Base-by-base conservation (phyloP, 2,888 invertebrate genomes). In the Eueremaeus valkanovi region DNA sequence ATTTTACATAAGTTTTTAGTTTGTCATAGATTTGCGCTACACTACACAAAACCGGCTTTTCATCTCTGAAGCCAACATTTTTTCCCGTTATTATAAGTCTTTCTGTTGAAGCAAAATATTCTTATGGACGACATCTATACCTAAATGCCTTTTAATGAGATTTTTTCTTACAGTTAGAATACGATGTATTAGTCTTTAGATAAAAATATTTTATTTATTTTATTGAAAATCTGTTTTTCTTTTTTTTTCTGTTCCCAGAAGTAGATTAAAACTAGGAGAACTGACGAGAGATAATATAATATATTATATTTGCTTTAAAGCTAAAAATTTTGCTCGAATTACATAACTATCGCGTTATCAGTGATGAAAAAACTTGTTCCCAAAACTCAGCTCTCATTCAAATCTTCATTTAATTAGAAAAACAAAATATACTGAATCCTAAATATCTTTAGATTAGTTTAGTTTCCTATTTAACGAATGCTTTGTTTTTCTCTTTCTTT, bases 401-500 rank as follows among this genome's bases (percentile, higher is more conserved):
- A 70, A 70, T 70, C 70, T 45, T 24, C 16, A 27, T 42, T 70
- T 70, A 42, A 42, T 70, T 70, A 42, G 27, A 70, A 70, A 70
- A 45, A 40, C 40, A 66, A 70, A 70, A 66, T 66, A 33, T 33
- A 36, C 21, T 36, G 63, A 66, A n/a, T n/a, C n/a, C n/a, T n/a
- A n/a, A n/a, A n/a, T n/a, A n/a, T 66, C 63, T 36, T 45, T 1
- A 36, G 36, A 66, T 66, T 36, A 66, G 61, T 61, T 61, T 29
- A 58, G 13, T 58, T 66, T 66, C 9, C 21, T 66, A 36, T 36
- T 66, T 66, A 11, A 36, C 36, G n/a, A 29, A 6, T 24, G n/a
- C 24, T n/a, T 51, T 21, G 2, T 29, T 24, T 27, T 24, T 31
- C 11, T 58, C 45, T 11, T 18, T 16, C 36, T 55, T 27, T 5